Conservation (phyloP, 2,888 invertebrate species). For the Cinara cedri region DNA sequence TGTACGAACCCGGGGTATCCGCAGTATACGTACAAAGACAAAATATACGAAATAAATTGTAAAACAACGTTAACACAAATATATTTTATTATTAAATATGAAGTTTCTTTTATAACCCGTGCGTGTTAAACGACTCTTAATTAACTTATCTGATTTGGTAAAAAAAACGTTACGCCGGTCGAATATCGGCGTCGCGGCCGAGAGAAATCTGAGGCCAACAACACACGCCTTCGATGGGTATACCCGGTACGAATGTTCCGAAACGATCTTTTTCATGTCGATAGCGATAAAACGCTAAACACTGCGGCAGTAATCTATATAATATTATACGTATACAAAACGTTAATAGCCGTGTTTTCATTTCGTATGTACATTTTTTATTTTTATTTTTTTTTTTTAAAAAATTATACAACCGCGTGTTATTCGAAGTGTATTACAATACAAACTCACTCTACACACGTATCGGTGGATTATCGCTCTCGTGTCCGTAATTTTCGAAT, state of each 20-base stretch:
- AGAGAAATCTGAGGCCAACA: too few species aligned
- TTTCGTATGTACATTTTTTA: too few species aligned
- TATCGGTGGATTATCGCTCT: background rate
- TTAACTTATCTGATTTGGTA: background rate
- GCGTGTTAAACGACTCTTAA: background rate
- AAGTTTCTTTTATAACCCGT: background rate
- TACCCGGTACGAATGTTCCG: too few species aligned
- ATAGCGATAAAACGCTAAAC: too few species aligned
- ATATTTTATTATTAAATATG: background rate
- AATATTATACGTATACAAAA: too few species aligned
- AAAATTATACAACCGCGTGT: background rate
- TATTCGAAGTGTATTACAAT: background rate
- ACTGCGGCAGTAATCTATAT: too few species aligned
- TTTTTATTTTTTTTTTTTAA: too few species aligned
- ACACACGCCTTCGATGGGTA: too few species aligned
- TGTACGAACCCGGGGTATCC: background rate
- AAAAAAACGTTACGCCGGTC: background rate
- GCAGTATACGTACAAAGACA: too few species aligned
- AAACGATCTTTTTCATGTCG: too few species aligned
- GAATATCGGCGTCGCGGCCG: too few species aligned
- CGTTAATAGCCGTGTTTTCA: too few species aligned
- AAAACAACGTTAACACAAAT: conserved; percentile 4
- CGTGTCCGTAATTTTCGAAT: background rate
- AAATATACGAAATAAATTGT: background rate
- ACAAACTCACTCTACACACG: background rate